These are phyloP conservation scores for Desmophyllum pertusum DNA, from an alignment of 92 coral and sea anemone species.

Conservation along the genomic window DNA sequence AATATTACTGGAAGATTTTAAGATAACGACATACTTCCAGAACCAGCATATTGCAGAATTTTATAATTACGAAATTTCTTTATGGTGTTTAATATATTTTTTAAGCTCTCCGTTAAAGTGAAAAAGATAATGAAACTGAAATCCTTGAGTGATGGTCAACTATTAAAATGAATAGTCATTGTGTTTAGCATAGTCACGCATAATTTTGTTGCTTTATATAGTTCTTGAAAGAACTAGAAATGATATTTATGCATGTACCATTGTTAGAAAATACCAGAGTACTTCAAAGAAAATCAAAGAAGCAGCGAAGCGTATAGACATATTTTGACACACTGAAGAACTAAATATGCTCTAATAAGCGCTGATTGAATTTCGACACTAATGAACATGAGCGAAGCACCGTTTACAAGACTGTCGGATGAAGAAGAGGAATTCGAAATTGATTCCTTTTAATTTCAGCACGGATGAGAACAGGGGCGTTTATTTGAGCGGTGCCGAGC, in stretches of 20 bases:
- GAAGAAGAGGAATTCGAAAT: slow-evolving; percentile 19
- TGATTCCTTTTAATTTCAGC: background rate
- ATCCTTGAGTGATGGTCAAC: background rate
- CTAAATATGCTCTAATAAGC: background rate
- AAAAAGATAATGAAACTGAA: no score
- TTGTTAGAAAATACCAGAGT: background rate
- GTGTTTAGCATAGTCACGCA: background rate
- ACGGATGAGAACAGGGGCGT: background rate
- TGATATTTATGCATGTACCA: background rate
- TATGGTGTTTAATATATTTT: no score
- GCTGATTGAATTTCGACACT: background rate
- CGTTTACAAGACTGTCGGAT: slow-evolving; percentile 16
- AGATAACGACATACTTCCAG: no score
- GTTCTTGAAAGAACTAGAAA: background rate
- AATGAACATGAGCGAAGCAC: slow-evolving; percentile 3
- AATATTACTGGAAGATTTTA: no score
- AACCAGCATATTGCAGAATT: no score
- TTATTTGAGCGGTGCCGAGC: background rate
- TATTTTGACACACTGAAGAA: background rate
- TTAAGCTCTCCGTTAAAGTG: no score
- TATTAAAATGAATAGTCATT: no score
- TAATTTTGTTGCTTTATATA: background rate
- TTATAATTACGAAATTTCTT: no score
- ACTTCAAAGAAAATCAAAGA: background rate
- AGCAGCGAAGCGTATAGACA: background rate